Conservation (phyloP, 1,140 invertebrate genomes). For the Drosophila funebris region DNA sequence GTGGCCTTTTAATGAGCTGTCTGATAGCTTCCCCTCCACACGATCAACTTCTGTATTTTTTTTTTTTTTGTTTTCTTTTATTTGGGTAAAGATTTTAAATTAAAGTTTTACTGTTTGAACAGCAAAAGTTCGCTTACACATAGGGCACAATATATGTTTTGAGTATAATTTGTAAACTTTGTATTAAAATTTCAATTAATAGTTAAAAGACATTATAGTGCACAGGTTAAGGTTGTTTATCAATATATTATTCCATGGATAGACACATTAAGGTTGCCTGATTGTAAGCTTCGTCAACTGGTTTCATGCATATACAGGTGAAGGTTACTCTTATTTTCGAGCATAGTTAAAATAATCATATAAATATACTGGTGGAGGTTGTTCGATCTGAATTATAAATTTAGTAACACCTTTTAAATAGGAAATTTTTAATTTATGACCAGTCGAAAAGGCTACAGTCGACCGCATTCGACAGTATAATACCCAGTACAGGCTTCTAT, state of each 20-base stretch:
- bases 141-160: not conserved
- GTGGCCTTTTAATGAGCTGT: conserved; percentile 67
- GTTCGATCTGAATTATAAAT: too few species aligned
- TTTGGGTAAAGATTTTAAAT: conserved; percentile 67
- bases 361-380: too few species aligned
- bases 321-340: too few species aligned
- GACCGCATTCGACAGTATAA: too few species aligned
- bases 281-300: too few species aligned
- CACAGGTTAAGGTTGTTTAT: not conserved
- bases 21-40: conserved; percentile 14
- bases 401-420: too few species aligned
- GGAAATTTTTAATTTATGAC: too few species aligned
- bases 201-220: not conserved
- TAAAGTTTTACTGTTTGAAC: conserved; percentile 73
- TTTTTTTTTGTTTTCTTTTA: conserved; percentile 38
- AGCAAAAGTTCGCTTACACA: conserved; percentile 45
- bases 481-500: too few species aligned
- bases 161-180: not conserved
- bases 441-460: too few species aligned
- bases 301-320: not conserved
- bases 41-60: conserved; percentile 1
- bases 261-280: too few species aligned
- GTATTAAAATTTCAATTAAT: not conserved
- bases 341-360: too few species aligned
- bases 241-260: not conserved